Base-by-base conservation (phyloP, 2,888 invertebrate genomes). In the Leistus spinibarbis region DNA sequence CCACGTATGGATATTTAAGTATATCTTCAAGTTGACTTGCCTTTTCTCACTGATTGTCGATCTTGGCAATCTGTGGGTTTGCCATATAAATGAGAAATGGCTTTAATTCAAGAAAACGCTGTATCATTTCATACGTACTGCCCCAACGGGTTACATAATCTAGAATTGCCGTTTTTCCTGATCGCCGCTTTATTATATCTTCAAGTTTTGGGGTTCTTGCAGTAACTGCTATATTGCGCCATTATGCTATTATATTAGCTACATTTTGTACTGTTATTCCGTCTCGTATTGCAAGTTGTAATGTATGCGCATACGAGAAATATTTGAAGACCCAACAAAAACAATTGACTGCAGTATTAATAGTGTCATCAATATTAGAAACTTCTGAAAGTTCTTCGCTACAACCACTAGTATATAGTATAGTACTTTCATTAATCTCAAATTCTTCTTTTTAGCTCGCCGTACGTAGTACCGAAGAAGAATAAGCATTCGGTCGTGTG, bases 131-230 rank as follows among this genome's bases (percentile, higher is more conserved):
- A n/a, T n/a, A n/a, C n/a, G n/a, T n/a, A n/a, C n/a, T n/a, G n/a
- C n/a, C n/a, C n/a, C n/a, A n/a, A n/a, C n/a, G n/a, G n/a, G n/a
- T n/a, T n/a, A n/a, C n/a, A n/a, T 60, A 16, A 16, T 60, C 60
- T 60, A 60, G 60, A 60, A 60, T 60, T 10, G 60, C 17, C 17
- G 7, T 16, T 60, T 60, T 60, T 16, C 60, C 60, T 60, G 60
- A 60, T 60, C 60, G 60, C 9, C 60, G 60, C 60, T 60, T 60
- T 60, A 60, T 13, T 60, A 60, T 60, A 10, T 9, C 60, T 13
- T 60, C 60, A 16, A 60, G 7, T 16, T 60, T 60, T 10, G 60
- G 60, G 16, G 60, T 60, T 60, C 60, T 60, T 60, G 60, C 60
- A 60, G 60, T 60, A 60, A 60, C 17, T 60, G 10, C 60, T 60